Evolutionary conservation across 2,888 invertebrate species (phyloP), one percentile per base, ranked within the genome.

Genomic region (Lasioglossum pauxillum): DNA sequence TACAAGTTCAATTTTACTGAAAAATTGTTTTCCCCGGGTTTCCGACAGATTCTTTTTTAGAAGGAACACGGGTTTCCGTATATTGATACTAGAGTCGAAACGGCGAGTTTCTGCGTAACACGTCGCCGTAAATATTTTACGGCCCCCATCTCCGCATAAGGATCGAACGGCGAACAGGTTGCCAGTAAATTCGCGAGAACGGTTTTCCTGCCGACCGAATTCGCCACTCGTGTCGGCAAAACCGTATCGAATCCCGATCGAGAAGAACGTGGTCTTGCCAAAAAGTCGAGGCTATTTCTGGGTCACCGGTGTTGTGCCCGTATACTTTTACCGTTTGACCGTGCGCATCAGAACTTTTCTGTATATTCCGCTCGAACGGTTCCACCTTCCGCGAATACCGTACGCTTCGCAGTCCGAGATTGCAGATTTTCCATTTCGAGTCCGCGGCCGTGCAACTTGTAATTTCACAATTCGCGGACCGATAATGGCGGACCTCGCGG

Each of bases 261-360:
- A 49, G 23, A 7, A 57, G 72, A 71, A 27, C 49, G 73, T 27
- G 35, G 64, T 19, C 71, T 73, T 73, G 77, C 83, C 83, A 84
- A 84, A 84, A 78, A 75, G 67, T 35, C 71, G 83, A 44, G 60
- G 75, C 60, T 84, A 84, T 84, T 78, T 84, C 71, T 78, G 75
- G 78, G 71, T 49, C 23, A 71, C 74, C 35, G 46, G 49, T 53
- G 53, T 53, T 41, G 38, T 31, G 67, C 44, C 57, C 35, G 76
- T 53, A 53, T 82, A 82, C 82, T 82, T 84, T 82, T 84, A 67
- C 74, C 83, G 67, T 53, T 53, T 35, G 27, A 35, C 23, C 35
- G 74, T 74, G 60, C 23, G 77, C 67, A 35, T 53, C 46, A 57
- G 31, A 71, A 75, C 71, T 49, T 84, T 74, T 46, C 53, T 10